Percentiles rank a stretch among this genome's conserved stretches.
These are phyloP conservation scores for Platygyra sinensis DNA, from an alignment of 64 coral and sea anemone genomes.

Conservation along the genomic window DNA sequence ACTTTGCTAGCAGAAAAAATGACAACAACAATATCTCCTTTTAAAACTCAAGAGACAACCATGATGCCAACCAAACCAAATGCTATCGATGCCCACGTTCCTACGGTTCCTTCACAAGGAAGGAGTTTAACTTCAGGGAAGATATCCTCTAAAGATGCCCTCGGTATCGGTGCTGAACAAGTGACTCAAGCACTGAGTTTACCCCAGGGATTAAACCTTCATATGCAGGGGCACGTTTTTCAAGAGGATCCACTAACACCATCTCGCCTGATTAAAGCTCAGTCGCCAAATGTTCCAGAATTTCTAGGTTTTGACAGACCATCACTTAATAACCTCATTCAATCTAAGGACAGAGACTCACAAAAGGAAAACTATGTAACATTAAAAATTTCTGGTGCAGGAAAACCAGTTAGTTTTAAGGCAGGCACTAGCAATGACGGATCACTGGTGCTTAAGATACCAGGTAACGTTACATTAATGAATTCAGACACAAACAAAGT, in stretches of 20 bases:
- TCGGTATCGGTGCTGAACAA: neutral
- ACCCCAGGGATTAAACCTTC: neutral
- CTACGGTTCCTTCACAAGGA: constrained; percentile 19
- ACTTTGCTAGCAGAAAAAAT: neutral
- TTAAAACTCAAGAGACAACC: neutral
- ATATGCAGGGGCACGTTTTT: constrained; percentile 11
- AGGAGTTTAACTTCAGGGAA: constrained; percentile 15
- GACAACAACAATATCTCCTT: neutral
- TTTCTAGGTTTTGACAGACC: neutral
- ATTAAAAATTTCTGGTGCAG: constrained; percentile 73
- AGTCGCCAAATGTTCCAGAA: neutral
- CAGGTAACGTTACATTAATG: constrained; percentile 47
- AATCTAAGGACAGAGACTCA: neutral
- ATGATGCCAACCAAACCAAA: neutral
- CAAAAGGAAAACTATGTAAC: constrained; percentile 42
- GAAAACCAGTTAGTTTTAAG: constrained; percentile 88
- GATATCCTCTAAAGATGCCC: neutral
- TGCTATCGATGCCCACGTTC: neutral
- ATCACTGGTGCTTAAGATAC: constrained; percentile 76
- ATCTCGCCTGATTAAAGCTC: constrained; percentile 8
- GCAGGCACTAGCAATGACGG: constrained; percentile 85
- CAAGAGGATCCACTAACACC: neutral
- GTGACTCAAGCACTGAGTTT: neutral
- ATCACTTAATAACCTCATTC: neutral
- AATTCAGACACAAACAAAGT: constrained; percentile 1